Evolutionary conservation across 2,797 vertebrate genomes (phyloP).

Genomic region (Periparus ater): DNA sequence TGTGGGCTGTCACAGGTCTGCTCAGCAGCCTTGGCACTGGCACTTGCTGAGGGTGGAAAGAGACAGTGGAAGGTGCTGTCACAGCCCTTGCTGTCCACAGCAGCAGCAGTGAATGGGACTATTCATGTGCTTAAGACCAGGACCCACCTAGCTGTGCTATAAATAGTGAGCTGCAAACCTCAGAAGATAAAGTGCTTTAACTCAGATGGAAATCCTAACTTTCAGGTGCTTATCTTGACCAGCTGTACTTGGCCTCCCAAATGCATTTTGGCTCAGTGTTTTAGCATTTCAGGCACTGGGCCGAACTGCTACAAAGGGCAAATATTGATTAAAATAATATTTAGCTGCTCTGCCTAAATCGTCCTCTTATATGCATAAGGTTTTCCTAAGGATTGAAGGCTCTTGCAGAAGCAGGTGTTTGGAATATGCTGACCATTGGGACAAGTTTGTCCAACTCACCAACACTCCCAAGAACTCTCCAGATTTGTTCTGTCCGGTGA

Average conservation of each 20-base stretch:
- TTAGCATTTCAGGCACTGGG: background rate
- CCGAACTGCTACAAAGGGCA: background rate
- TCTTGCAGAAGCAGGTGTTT: background rate
- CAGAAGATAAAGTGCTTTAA: background rate
- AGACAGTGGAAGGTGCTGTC: background rate
- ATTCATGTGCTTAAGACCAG: background rate
- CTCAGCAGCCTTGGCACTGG: background rate
- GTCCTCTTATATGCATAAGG: background rate
- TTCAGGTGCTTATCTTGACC: background rate
- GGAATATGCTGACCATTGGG: background rate
- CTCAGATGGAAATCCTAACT: background rate
- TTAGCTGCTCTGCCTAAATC: background rate
- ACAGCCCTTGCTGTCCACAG: background rate
- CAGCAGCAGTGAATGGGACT: background rate
- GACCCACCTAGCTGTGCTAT: background rate
- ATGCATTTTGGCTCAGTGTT: background rate
- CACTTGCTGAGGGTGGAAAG: background rate
- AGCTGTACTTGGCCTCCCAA: background rate
- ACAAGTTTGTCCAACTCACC: background rate
- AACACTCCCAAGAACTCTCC: accelerated
- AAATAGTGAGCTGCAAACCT: background rate
- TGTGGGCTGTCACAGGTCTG: background rate
- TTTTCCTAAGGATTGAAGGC: background rate
- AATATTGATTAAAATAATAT: background rate
- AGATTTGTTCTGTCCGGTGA: background rate